Percentiles rank a stretch among this genome's conserved stretches.
phyloP scores from a whole-genome alignment of 2,113 vertebrate species.

The Ahaetulla prasina region DNA sequence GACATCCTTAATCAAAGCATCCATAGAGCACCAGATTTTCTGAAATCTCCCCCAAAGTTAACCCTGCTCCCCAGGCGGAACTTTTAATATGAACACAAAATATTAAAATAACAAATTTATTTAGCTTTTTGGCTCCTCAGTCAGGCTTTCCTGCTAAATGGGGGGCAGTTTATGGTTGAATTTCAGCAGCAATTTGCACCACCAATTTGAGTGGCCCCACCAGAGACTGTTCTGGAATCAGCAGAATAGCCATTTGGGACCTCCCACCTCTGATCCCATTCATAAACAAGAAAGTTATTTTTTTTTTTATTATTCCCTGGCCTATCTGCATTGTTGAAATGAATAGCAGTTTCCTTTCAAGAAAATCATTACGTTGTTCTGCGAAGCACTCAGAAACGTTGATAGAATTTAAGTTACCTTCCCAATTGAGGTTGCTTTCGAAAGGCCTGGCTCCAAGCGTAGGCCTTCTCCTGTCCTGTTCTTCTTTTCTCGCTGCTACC shows the following conservation, averaged over 20 bases:
- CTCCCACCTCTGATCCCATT: neutral
- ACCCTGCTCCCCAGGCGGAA: neutral
- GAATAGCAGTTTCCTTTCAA: neutral
- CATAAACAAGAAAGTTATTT: conserved; percentile 50
- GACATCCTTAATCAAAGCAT: neutral
- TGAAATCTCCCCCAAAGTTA: neutral
- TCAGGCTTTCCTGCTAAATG: neutral
- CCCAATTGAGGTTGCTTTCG: neutral
- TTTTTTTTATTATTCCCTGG: conserved; percentile 1
- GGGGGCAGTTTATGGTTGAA: neutral
- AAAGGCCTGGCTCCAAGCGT: accelerated
- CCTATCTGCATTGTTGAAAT: neutral
- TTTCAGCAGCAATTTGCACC: neutral
- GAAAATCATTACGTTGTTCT: neutral
- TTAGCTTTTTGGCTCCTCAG: neutral
- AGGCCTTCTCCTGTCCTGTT: neutral
- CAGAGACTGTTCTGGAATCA: neutral
- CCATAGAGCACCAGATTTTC: neutral
- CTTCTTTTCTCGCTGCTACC: neutral
- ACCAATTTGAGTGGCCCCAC: neutral
- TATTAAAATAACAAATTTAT: neutral
- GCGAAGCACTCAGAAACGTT: neutral
- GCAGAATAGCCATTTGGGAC: neutral
- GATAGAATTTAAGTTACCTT: neutral
- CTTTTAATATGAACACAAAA: neutral